Percentiles rank a stretch among this genome's conserved stretches.
Evolutionary conservation across 2,797 vertebrate genomes (phyloP).

Genomic region (Psittacula echo): DNA sequence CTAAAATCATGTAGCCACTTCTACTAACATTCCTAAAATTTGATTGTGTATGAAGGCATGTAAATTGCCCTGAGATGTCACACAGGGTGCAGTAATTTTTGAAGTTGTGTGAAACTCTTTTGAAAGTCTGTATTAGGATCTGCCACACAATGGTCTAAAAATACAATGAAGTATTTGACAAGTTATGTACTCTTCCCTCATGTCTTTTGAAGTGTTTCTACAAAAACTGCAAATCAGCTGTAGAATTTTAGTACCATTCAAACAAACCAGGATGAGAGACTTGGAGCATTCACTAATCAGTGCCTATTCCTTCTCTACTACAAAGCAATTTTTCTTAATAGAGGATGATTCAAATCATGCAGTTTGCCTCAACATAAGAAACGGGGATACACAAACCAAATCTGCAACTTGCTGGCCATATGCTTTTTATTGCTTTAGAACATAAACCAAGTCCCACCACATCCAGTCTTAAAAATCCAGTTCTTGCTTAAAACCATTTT

Average conservation of each 20-base stretch:
- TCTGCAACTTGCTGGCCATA: not conserved
- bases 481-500: not conserved
- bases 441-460: not conserved
- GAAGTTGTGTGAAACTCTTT: not conserved
- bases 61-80: not conserved
- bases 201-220: not conserved
- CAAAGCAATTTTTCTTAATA: not conserved
- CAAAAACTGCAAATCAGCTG: not conserved
- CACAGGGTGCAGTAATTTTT: not conserved
- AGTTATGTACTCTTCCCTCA: not conserved
- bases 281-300: not conserved
- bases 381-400: not conserved
- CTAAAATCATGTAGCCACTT: not conserved
- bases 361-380: not conserved
- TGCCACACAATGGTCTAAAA: not conserved
- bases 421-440: not conserved
- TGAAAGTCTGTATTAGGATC: not conserved
- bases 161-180: not conserved
- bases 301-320: not conserved
- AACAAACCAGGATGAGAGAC: not conserved
- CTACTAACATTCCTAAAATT: not conserved
- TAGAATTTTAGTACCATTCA: not conserved
- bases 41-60: not conserved
- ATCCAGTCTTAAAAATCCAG: not conserved
- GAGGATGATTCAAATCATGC: not conserved